Evolutionary conservation across 2,797 vertebrate genomes (phyloP).

Genomic region (Hydrocynus forskahlii): DNA sequence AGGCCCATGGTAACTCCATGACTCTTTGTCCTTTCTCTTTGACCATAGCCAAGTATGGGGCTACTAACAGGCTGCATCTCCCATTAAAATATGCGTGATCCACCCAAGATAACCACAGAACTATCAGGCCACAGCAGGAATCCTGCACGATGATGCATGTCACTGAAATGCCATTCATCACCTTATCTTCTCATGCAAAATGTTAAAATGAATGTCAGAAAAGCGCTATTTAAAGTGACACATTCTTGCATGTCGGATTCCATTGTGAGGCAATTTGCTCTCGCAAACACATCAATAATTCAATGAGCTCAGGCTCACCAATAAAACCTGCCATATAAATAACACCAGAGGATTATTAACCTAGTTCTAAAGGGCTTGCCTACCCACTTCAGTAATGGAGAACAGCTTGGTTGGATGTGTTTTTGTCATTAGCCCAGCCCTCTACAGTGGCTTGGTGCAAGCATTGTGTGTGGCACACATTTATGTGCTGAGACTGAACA

Average conservation of each 20-base stretch:
- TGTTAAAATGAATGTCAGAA: not conserved
- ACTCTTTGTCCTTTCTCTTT: not conserved
- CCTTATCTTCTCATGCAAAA: constrained; percentile 10
- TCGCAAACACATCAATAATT: not conserved
- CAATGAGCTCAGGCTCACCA: not conserved
- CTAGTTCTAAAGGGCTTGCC: not conserved
- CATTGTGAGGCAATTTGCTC: not conserved
- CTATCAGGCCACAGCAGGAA: not conserved
- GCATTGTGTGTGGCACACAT: constrained; percentile 39
- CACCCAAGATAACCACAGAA: constrained; percentile 35
- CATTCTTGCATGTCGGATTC: not conserved
- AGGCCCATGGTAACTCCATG: not conserved
- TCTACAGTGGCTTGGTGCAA: not conserved
- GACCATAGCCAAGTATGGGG: constrained; percentile 7
- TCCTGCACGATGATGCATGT: constrained; percentile 13
- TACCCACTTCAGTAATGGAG: not conserved
- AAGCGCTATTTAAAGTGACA: not conserved
- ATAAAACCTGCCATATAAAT: not conserved
- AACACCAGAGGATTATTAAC: not conserved
- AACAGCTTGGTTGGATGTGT: not conserved
- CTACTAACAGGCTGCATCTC: constrained; percentile 42
- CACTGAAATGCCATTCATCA: constrained; percentile 16
- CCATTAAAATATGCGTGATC: constrained; percentile 28
- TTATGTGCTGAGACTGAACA: constrained; percentile 27
- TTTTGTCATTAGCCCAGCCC: constrained; percentile 11